Percentiles rank a stretch among this genome's conserved stretches.
Conservation (phyloP, 1,140 invertebrate genomes). For the Drosophila bipectinata region DNA sequence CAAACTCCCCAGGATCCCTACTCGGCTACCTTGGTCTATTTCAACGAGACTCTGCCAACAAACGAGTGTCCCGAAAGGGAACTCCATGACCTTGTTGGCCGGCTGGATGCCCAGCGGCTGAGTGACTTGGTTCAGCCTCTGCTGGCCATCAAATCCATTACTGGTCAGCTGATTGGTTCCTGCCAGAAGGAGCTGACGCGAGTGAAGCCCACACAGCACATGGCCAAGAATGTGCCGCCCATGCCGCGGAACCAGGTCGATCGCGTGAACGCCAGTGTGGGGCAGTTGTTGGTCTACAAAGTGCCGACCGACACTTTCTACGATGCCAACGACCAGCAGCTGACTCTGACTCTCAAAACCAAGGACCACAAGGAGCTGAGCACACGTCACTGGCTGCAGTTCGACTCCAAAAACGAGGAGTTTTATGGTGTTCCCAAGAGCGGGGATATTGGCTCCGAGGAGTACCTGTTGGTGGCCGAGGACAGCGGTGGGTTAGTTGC, state of each 20-base stretch:
- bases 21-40: conserved; percentile 91
- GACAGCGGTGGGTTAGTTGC: conserved; percentile 88
- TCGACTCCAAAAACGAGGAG: conserved; percentile 94
- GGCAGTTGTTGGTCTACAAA: conserved; percentile 90
- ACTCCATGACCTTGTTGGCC: conserved; percentile 87
- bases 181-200: conserved; percentile 85
- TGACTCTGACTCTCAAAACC: conserved; percentile 89
- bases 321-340: conserved; percentile 92
- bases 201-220: conserved; percentile 85
- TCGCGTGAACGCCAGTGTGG: conserved; percentile 91
- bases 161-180: conserved; percentile 86
- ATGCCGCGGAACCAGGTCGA: conserved; percentile 93
- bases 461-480: conserved; percentile 90
- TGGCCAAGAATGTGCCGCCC: conserved; percentile 89
- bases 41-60: conserved; percentile 93
- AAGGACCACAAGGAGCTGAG: conserved; percentile 89
- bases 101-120: conserved; percentile 84
- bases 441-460: conserved; percentile 88
- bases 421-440: conserved; percentile 93
- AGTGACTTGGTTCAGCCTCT: conserved; percentile 86
- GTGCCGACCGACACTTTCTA: conserved; percentile 95
- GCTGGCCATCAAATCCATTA: conserved; percentile 87
- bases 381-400: conserved; percentile 93
- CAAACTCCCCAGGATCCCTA: conserved; percentile 75
- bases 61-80: conserved; percentile 90